phyloP scores from a whole-genome alignment of 1,140 invertebrate genomes.

The Bombus waltoni region DNA sequence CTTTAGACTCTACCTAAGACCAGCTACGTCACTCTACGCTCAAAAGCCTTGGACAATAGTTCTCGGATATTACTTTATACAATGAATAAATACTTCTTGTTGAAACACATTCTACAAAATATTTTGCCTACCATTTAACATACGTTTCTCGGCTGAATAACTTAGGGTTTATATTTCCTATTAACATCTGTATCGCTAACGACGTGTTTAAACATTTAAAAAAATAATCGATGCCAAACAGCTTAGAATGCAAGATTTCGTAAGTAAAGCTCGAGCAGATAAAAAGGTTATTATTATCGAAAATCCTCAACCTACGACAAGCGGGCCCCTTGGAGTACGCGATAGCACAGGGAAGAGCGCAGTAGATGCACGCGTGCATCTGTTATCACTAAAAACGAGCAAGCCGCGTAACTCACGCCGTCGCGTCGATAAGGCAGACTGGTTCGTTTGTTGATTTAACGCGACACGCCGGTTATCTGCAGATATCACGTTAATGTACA shows the following conservation, averaged over 20 bases:
- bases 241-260: not conserved
- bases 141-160: not conserved
- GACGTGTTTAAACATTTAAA: not conserved
- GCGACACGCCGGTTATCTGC: constrained; percentile 42
- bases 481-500: constrained; percentile 33
- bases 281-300: constrained; percentile 26
- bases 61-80: too few species aligned
- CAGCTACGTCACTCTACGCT: too few species aligned
- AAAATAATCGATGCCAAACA: too few species aligned
- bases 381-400: constrained; percentile 43
- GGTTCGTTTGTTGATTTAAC: constrained; percentile 43
- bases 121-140: too few species aligned
- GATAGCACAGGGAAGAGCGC: constrained; percentile 11
- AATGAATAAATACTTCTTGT: too few species aligned
- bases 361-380: not conserved
- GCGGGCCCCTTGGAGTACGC: not conserved
- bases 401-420: constrained; percentile 9
- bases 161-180: not conserved
- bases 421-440: constrained; percentile 56
- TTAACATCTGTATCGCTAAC: not conserved
- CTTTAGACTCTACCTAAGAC: too few species aligned
- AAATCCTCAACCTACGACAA: constrained; percentile 48
- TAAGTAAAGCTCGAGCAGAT: not conserved
- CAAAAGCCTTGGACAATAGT: too few species aligned
- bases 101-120: too few species aligned